Evolutionary conservation across 37 sponge, comb jelly and placozoan genomes (phyloP).

Genomic region (Theonella swinhoei): DNA sequence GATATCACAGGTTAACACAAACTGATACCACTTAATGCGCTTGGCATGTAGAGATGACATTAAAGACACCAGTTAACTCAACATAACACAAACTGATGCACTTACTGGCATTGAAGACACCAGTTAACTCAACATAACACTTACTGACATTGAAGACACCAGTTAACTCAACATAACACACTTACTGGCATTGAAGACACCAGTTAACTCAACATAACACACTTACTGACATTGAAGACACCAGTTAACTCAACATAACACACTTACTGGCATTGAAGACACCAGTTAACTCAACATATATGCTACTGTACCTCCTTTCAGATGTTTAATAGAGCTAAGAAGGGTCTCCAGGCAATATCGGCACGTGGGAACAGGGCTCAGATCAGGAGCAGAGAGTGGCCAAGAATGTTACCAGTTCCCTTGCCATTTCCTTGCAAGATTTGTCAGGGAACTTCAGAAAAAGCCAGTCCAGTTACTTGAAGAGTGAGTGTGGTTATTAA

Average conservation of each 20-base stretch:
- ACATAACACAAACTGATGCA: no score
- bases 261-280: not conserved
- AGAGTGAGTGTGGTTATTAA: constrained; percentile 59
- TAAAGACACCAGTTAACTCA: no score
- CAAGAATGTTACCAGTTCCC: constrained; percentile 86
- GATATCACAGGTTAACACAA: constrained; percentile 76
- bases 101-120: no score
- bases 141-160: not conserved
- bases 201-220: not conserved
- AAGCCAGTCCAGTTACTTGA: constrained; percentile 84
- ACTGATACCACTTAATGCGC: not conserved
- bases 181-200: not conserved
- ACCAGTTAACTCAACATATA: no score
- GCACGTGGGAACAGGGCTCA: constrained; percentile 53
- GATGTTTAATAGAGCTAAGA: constrained; percentile 89
- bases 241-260: not conserved
- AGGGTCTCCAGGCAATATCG: constrained; percentile 62
- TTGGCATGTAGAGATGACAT: no score
- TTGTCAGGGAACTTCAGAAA: constrained; percentile 82
- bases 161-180: not conserved
- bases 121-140: not conserved
- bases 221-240: not conserved
- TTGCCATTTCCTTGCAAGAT: constrained; percentile 86
- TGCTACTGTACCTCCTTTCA: no score
- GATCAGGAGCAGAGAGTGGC: constrained; percentile 80